phyloP scores from a whole-genome alignment of 2,888 invertebrate genomes.

The Apeira syringaria region DNA sequence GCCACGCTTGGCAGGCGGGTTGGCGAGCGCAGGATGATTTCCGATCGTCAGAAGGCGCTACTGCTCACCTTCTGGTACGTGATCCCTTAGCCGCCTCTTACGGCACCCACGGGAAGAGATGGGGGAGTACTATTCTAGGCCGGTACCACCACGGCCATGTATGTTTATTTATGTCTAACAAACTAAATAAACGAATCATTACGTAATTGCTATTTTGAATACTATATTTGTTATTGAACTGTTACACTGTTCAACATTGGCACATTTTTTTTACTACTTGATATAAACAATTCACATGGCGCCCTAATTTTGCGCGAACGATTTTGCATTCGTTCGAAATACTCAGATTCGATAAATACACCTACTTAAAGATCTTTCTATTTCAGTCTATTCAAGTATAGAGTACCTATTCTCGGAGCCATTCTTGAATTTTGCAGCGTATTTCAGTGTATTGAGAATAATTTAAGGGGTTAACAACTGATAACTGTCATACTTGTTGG shows the following conservation, averaged over 20 bases:
- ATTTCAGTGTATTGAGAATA: slow-evolving; percentile 30
- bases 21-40: no score
- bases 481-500: slow-evolving; percentile 21
- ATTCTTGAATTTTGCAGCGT: slow-evolving; percentile 36
- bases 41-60: no score
- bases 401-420: slow-evolving; percentile 39
- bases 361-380: slow-evolving; percentile 32
- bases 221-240: slow-evolving; percentile 25
- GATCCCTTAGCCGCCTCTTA: no score
- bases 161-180: no score
- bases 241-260: slow-evolving; percentile 18
- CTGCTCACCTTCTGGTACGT: no score
- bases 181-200: slow-evolving; percentile 9
- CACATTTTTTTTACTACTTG: slow-evolving; percentile 32
- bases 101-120: no score
- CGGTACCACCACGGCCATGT: no score
- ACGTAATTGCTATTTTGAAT: slow-evolving; percentile 7
- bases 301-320: slow-evolving; percentile 40
- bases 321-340: slow-evolving; percentile 30
- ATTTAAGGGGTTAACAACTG: slow-evolving; percentile 55
- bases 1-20: no score
- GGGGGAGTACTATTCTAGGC: no score
- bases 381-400: slow-evolving; percentile 49
- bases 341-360: slow-evolving; percentile 23
- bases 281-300: slow-evolving; percentile 35